Percentiles rank a stretch among this genome's conserved stretches.
Conservation (phyloP, 2,113 vertebrate genomes). For the Microcebus ravelobensis region DNA sequence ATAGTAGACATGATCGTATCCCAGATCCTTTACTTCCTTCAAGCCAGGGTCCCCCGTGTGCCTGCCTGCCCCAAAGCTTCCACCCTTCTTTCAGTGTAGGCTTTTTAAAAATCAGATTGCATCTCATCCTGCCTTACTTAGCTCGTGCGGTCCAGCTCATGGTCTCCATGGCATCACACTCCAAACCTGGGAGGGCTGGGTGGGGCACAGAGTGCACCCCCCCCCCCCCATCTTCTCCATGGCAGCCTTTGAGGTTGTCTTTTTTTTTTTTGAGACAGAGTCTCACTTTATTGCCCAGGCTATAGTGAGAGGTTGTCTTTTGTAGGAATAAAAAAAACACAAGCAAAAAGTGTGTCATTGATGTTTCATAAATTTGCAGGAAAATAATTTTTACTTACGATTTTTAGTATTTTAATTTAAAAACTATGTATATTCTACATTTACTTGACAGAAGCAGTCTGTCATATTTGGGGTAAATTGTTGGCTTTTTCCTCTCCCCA, state of each 20-base stretch:
- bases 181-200: background rate
- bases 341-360: background rate
- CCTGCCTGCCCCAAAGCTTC: background rate
- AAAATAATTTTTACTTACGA: background rate
- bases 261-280: background rate
- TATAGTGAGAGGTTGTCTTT: background rate
- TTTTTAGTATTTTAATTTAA: background rate
- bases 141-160: too few relatives aligned
- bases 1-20: background rate
- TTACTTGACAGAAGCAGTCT: background rate
- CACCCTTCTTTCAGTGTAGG: background rate
- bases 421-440: background rate
- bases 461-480: background rate
- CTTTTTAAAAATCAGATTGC: background rate
- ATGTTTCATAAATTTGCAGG: background rate
- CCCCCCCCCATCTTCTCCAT: too few relatives aligned
- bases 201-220: background rate
- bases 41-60: background rate
- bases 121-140: too few relatives aligned
- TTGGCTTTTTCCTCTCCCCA: background rate
- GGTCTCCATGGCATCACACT: fast-evolving
- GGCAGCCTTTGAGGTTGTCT: background rate
- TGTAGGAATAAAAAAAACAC: background rate
- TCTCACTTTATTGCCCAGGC: too few relatives aligned
- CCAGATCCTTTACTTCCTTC: background rate